Conservation (phyloP, 2,113 vertebrate genomes). For the Pseudonaja textilis region DNA sequence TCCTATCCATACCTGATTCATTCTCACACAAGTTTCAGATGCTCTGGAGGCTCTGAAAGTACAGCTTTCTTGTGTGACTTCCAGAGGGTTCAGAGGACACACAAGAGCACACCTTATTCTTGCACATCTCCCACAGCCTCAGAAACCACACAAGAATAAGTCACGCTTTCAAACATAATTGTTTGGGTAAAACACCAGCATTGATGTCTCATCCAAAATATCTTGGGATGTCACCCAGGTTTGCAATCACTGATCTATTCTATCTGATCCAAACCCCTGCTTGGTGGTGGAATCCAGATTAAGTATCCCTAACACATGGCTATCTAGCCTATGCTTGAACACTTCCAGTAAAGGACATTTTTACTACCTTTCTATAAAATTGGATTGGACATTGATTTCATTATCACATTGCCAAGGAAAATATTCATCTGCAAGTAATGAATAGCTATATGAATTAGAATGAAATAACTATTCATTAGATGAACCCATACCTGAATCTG, state of each 20-base stretch:
- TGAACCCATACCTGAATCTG: not conserved
- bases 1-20: not conserved
- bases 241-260: not conserved
- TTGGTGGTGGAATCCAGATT: not conserved
- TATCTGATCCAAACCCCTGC: not conserved
- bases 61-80: not conserved
- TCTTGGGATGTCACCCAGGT: not conserved
- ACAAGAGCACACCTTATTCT: not conserved
- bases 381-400: not conserved
- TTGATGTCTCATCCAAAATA: not conserved
- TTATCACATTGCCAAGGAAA: not conserved
- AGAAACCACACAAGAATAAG: not conserved
- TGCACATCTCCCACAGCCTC: not conserved
- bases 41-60: not conserved
- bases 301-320: not conserved
- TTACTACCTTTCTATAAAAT: not conserved
- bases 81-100: not conserved
- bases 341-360: not conserved
- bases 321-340: not conserved
- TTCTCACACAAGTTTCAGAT: not conserved
- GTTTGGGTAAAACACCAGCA: not conserved
- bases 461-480: not conserved
- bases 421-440: not conserved
- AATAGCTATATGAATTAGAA: conserved; percentile 9
- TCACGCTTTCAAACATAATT: not conserved